Base-by-base conservation (phyloP, 53 echinoderm and acorn worm species). In the Pentamera pediparva region DNA sequence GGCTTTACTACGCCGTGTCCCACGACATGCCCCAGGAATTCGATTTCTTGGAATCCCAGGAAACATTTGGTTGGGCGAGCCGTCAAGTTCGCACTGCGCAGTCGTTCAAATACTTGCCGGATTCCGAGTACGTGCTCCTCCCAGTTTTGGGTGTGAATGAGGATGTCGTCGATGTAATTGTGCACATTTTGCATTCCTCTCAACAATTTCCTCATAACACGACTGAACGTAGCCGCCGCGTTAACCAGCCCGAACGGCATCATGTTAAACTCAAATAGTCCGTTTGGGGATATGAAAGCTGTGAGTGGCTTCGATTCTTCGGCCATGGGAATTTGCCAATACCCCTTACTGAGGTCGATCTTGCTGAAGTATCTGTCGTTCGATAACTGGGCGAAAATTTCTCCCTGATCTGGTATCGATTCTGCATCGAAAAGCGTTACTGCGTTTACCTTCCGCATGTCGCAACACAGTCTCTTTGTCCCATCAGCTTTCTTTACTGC, bases 161-260 rank as follows among this genome's bases (percentile, higher is more conserved):
- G n/a, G n/a, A n/a, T n/a, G n/a, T n/a, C n/a, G n/a, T n/a, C n/a
- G n/a, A n/a, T n/a, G n/a, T n/a, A n/a, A n/a, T n/a, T n/a, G n/a
- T n/a, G n/a, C n/a, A n/a, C n/a, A n/a, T n/a, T n/a, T n/a, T n/a
- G n/a, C n/a, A n/a, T n/a, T n/a, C n/a, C n/a, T n/a, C n/a, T n/a
- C n/a, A n/a, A n/a, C n/a, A n/a, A n/a, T n/a, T n/a, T n/a, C n/a
- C n/a, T n/a, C n/a, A n/a, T n/a, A n/a, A n/a, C n/a, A n/a, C n/a
- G n/a, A n/a, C n/a, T n/a, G n/a, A 81, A 81, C 3, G 72, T 75
- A 17, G 82, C 82, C 18, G 72, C 62, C 10, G 75, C 74, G 39
- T 81, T 75, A 5, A 81, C 82, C 54, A 81, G 37, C 17, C 82
- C 82, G 39, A 81, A 81, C n/a, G 82, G 82, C 75, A 81, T 81